Base-by-base conservation (phyloP, 2,113 vertebrate genomes). In the Gopherus evgoodei region DNA sequence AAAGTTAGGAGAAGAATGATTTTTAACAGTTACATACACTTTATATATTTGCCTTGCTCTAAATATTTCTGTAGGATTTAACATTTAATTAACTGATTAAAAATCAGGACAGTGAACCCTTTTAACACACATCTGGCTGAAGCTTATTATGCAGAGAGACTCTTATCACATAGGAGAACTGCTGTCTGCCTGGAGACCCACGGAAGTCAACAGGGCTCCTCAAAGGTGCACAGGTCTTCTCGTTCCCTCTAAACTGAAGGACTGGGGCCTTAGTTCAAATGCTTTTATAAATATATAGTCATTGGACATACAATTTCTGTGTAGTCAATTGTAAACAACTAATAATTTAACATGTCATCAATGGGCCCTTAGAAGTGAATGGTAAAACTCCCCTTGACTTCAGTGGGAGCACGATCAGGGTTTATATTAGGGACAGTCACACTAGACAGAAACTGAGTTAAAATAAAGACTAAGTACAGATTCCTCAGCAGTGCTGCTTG, bases 1-100 rank as follows among this genome's bases (percentile, higher is more conserved):
- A 9, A 65, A 81, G n/a, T 72, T 0, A 90, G 72, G 9, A 35
- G 25, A 93, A 86, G 12, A 4, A 90, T 53, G 49, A 50, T 93
- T 62, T 1, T 0, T 8, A 72, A 44, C 14, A 90, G 31, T 53
- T 54, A 83, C 0, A 50, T 50, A 0, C 8, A 13, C 85, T 83
- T 94, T 50, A 83, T 19, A 7, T 29, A 76, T 69, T 86, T 92
- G 86, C 14, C 56, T 82, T 84, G 35, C 83, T 90, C 11, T 5
- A 52, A 42, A 7, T 4, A 12, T 59, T 13, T n/a, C 17, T 47
- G 2, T 5, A 22, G 5, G 27, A 83, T 27, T 44, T 69, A 13
- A 91, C n/a, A 57, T 59, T 21, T 53, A 87, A 91, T 81, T 44
- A 53, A 22, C n/a, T 72, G n/a, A 22, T 38, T 59, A 35, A 47